phyloP scores from a whole-genome alignment of 2,888 invertebrate genomes.

The Octodonta nipae region DNA sequence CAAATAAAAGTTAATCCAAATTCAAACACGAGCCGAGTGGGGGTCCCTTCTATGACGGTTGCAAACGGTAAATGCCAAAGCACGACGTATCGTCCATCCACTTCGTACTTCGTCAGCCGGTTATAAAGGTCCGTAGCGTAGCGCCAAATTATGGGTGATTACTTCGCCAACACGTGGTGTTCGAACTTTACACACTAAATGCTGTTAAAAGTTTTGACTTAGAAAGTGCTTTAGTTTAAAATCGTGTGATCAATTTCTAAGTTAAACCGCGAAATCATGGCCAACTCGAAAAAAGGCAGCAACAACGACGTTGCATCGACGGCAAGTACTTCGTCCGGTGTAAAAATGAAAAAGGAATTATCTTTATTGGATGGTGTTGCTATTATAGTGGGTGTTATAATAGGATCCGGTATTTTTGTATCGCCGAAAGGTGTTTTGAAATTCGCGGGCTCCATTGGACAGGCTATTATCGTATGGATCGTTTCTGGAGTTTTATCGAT shows the following conservation, averaged over 20 bases:
- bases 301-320: conserved; percentile 4
- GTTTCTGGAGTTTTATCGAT: conserved; percentile 79
- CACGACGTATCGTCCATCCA: no score
- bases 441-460: conserved; percentile 81
- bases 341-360: conserved; percentile 77
- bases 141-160: no score
- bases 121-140: no score
- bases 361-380: conserved; percentile 85
- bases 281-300: conserved; percentile 5
- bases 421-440: conserved; percentile 86
- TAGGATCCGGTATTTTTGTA: conserved; percentile 95
- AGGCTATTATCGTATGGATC: conserved; percentile 78
- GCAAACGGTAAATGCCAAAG: no score
- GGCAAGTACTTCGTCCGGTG: conserved; percentile 29
- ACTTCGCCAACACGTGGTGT: no score
- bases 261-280: conserved; percentile 5
- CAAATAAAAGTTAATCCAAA: no score
- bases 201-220: no score
- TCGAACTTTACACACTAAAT: no score
- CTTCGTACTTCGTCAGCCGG: no score
- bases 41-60: no score
- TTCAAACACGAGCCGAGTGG: no score
- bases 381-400: conserved; percentile 86
- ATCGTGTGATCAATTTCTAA: conserved; percentile 2
- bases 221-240: no score